These are phyloP conservation scores for Trichonephila inaurata DNA, from an alignment of 1,140 invertebrate species.

Conservation along the genomic window DNA sequence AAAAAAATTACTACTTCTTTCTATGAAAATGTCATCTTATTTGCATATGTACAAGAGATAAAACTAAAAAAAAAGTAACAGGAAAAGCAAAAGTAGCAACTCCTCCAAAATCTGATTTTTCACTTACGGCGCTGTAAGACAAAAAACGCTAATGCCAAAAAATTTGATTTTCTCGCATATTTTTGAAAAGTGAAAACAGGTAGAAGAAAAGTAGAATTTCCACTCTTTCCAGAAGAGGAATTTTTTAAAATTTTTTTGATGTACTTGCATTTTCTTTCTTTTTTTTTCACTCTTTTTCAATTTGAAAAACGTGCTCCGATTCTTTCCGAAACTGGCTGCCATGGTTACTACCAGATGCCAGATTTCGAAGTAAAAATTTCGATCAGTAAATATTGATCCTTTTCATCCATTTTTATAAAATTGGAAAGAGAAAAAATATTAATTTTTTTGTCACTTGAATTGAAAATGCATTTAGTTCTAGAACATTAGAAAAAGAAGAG, in stretches of 20 bases:
- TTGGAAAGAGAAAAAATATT: not conserved
- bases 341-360: conserved; percentile 7
- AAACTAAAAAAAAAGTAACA: not conserved
- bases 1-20: not conserved
- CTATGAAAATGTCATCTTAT: not conserved
- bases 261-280: not conserved
- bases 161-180: conserved; percentile 39
- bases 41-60: not conserved
- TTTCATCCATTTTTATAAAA: conserved; percentile 10
- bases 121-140: not conserved
- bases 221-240: not conserved
- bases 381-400: conserved; percentile 37
- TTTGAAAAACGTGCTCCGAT: not conserved
- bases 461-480: not conserved
- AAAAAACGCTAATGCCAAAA: conserved; percentile 23
- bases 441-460: not conserved
- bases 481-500: not conserved
- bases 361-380: conserved; percentile 39
- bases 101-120: not conserved
- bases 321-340: not conserved
- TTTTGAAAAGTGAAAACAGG: not conserved
- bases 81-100: not conserved
- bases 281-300: not conserved
- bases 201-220: not conserved
- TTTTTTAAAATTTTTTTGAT: not conserved